Percentiles rank a stretch among this genome's conserved stretches.
phyloP scores from a whole-genome alignment of 2,113 vertebrate genomes.

The Megaleporinus macrocephalus region DNA sequence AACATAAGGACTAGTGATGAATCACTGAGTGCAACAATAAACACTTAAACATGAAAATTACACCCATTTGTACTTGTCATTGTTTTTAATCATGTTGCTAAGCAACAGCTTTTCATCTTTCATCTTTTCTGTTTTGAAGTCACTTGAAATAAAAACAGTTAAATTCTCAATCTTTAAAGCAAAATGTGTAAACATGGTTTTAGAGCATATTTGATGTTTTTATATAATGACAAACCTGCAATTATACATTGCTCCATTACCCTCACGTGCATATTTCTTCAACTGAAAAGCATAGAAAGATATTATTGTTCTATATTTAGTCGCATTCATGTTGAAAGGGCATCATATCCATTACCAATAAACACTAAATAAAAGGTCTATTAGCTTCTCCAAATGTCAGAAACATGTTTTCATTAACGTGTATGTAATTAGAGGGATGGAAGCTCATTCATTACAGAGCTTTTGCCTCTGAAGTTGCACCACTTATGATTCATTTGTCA shows the following conservation, averaged over 20 bases:
- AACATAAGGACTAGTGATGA: background rate
- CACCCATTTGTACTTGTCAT: background rate
- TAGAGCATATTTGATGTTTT: background rate
- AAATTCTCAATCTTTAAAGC: too few species aligned
- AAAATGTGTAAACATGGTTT: too few species aligned
- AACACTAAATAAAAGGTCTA: background rate
- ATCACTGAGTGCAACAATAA: background rate
- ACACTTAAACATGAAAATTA: background rate
- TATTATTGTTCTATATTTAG: background rate
- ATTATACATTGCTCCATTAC: background rate
- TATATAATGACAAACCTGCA: background rate
- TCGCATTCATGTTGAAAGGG: background rate
- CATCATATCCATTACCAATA: background rate
- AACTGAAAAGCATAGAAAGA: background rate
- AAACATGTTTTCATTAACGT: background rate
- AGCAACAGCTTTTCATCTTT: constrained; percentile 2
- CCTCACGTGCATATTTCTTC: background rate
- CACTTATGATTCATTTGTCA: background rate
- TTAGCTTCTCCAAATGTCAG: background rate
- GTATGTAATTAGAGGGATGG: background rate
- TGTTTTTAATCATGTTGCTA: background rate
- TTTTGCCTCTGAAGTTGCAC: background rate
- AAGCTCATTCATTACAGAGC: background rate
- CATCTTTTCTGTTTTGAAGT: constrained; percentile 9
- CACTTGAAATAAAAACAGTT: background rate